Evolutionary conservation across 2,113 vertebrate genomes (phyloP), one percentile per base, ranked within the genome.

Genomic region (Bubo blakistoni): DNA sequence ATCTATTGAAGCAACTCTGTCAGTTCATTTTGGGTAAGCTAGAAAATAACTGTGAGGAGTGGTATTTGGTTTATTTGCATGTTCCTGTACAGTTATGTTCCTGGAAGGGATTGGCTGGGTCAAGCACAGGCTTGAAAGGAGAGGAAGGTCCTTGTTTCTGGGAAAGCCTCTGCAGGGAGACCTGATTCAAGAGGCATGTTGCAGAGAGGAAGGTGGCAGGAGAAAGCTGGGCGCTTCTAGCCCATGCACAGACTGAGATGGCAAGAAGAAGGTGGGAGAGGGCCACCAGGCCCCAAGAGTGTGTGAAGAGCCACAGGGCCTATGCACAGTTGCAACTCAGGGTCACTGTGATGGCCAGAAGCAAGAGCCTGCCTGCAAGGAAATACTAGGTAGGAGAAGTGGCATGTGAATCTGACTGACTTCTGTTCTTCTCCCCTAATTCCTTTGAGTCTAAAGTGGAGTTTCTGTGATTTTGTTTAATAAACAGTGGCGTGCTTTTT

Each of bases 271-370:
- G 27, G 42, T 70, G 63, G 27, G 27, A 92, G 51, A 34, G 19
- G 70, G 55, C 70, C 19, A 29, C 22, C 18, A 62, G 34, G 21
- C 61, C 26, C 22, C 47, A 32, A 8, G 62, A 49, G 22, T 3
- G 4, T 32, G 6, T 38, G 6, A 57, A 52, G 32, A 76, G 18
- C 26, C 32, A 22, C 0, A 0, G n/a, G 26, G 18, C 22, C 32
- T 76, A 2, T 17, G 32, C 11, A 6, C 15, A 5, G 40, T 40
- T 49, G 26, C n/a, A 17, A 19, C 10, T 42, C 2, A 0, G 54
- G 3, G 4, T 51, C 49, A 11, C 55, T 55, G n/a, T 30, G 47
- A 13, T 86, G 40, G 12, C 40, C 47, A 32, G 47, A 62, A 81
- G 30, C n/a, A 32, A 49, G 61, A 65, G 13, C 13, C 55, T 42